Conservation (phyloP, 2,888 invertebrate genomes). For the Synanthedon formicaeformis region DNA sequence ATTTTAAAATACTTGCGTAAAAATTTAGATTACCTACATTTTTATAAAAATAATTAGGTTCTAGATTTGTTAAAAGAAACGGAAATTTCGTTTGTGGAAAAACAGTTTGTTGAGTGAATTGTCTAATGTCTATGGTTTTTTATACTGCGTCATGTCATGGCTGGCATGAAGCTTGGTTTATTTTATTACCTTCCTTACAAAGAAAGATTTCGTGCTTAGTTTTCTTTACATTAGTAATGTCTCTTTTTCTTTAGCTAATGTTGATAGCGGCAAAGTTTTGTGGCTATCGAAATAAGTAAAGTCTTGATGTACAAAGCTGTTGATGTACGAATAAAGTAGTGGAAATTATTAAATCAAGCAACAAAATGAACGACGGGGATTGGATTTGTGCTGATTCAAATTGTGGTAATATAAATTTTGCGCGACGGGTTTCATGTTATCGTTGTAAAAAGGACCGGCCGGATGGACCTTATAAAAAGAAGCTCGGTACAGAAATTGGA, state of each 20-base stretch:
- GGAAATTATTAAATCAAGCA: conserved; percentile 11
- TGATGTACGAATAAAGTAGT: too few species aligned
- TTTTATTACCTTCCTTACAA: conserved; percentile 40
- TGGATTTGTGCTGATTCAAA: conserved; percentile 76
- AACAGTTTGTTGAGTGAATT: too few species aligned
- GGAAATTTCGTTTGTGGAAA: too few species aligned
- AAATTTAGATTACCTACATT: too few species aligned
- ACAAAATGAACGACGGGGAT: conserved; percentile 71
- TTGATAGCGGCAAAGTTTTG: background rate
- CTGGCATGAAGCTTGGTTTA: conserved; percentile 51
- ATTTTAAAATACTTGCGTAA: too few species aligned
- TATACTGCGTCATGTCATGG: conserved; percentile 43
- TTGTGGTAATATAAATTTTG: conserved; percentile 96
- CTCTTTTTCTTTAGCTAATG: background rate
- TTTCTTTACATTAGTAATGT: conserved; percentile 19
- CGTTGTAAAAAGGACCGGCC: conserved; percentile 84
- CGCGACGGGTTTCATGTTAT: conserved; percentile 89
- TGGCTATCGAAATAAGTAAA: conserved; percentile 27
- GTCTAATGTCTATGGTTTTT: conserved; percentile 1
- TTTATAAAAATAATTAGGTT: too few species aligned
- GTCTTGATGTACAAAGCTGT: conserved; percentile 23
- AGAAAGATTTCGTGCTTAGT: conserved; percentile 53
- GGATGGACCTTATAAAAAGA: conserved; percentile 73
- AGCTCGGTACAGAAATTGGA: conserved; percentile 95
- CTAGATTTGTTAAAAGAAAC: too few species aligned